Evolutionary conservation across 2,888 invertebrate genomes (phyloP).

Genomic region (Eulithis testata): DNA sequence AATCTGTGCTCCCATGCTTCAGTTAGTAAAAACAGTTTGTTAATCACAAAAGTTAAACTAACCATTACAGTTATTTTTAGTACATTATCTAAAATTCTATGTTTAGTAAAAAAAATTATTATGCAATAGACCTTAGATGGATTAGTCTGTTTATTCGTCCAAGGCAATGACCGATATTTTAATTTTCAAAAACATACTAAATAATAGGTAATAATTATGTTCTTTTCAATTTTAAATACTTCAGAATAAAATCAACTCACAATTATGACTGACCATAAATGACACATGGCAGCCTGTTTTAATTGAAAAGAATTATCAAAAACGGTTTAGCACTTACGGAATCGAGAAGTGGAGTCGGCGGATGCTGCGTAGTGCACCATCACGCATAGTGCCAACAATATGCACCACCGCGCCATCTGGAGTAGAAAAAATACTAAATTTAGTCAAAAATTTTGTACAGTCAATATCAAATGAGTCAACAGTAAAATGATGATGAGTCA

Average conservation of each 20-base stretch:
- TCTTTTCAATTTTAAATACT: no score
- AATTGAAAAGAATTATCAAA: conserved; percentile 12
- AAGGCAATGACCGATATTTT: no score
- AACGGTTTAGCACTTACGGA: conserved; percentile 63
- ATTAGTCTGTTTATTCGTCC: no score
- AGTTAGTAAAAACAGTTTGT: conserved; percentile 16
- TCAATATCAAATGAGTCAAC: no score
- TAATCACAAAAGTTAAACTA: conserved; percentile 9
- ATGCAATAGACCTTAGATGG: no score
- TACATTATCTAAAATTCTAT: background rate
- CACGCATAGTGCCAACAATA: conserved; percentile 58
- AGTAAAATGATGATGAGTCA: no score
- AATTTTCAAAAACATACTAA: no score
- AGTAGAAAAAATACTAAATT: conserved; percentile 35
- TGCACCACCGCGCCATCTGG: conserved; percentile 71
- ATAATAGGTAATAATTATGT: no score
- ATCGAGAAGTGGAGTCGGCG: conserved; percentile 61
- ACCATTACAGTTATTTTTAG: background rate
- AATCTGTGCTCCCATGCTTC: conserved; percentile 16
- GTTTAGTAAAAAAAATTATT: no score
- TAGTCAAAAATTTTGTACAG: background rate
- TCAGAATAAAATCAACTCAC: no score
- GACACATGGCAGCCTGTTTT: no score
- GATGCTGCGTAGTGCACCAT: conserved; percentile 54
- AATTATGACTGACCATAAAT: no score